phyloP scores from a whole-genome alignment of 2,888 invertebrate genomes.

The Cephus rjabovi region DNA sequence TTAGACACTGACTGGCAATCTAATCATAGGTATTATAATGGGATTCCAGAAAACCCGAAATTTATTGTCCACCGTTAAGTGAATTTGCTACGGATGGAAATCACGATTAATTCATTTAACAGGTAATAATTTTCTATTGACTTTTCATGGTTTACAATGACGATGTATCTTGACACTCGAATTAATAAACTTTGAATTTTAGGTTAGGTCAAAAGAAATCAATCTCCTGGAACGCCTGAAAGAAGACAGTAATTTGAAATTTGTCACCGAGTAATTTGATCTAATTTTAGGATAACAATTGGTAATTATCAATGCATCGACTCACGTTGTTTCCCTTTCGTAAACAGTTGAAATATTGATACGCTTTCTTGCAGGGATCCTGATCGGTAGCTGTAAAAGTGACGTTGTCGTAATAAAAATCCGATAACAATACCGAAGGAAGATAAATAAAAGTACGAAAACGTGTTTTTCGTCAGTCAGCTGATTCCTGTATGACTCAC shows the following conservation, averaged over 20 bases:
- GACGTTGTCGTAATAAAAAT: background rate
- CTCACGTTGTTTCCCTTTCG: background rate
- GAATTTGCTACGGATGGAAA: background rate
- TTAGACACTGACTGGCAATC: background rate
- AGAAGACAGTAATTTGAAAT: background rate
- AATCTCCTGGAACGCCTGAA: background rate
- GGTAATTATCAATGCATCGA: background rate
- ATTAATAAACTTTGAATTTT: background rate
- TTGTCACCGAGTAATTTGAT: background rate
- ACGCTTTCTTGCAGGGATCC: constrained; percentile 2
- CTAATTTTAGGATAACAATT: background rate
- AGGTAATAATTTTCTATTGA: background rate
- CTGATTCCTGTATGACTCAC: constrained; percentile 1
- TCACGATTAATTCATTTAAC: background rate
- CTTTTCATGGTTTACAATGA: background rate
- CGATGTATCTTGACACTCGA: background rate
- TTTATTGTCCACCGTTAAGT: background rate
- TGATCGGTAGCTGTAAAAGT: background rate
- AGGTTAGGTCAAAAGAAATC: background rate
- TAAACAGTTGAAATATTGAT: background rate
- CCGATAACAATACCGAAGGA: background rate
- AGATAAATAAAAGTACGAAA: constrained; percentile 1
- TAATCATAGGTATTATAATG: background rate
- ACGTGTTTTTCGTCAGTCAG: constrained; percentile 1
- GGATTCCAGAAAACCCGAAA: background rate